Evolutionary conservation across 1,140 invertebrate species (phyloP).

Genomic region (Zaprionus capensis): DNA sequence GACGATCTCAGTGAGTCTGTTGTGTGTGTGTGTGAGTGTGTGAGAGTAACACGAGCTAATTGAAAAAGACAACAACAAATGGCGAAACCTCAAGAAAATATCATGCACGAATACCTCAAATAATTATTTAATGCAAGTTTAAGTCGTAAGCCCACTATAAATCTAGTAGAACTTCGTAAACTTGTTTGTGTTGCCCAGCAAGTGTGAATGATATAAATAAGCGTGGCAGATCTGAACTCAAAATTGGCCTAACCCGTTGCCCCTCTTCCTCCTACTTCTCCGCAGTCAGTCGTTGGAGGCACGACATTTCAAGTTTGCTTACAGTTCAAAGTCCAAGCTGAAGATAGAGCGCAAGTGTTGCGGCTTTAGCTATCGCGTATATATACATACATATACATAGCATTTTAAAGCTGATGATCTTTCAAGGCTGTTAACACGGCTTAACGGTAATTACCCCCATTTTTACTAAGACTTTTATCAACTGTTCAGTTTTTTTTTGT

Average conservation of each 20-base stretch:
- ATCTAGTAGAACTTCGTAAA: neutral
- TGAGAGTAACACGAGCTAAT: slow-evolving; percentile 32
- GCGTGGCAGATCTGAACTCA: slow-evolving; percentile 11
- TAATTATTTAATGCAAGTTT: slow-evolving; percentile 8
- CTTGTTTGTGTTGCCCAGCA: neutral
- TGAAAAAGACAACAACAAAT: slow-evolving; percentile 48
- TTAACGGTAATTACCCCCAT: slow-evolving; percentile 8
- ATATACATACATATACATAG: neutral
- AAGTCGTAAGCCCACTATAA: neutral
- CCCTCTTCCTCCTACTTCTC: neutral
- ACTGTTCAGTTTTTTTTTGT: neutral
- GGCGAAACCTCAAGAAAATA: slow-evolving; percentile 28
- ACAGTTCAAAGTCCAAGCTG: slow-evolving; percentile 46
- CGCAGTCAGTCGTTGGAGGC: slow-evolving; percentile 1
- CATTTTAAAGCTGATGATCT: slow-evolving; percentile 14
- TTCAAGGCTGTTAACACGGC: slow-evolving; percentile 25
- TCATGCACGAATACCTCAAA: slow-evolving; percentile 27
- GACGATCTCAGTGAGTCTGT: neutral
- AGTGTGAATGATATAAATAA: slow-evolving; percentile 30
- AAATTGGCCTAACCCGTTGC: slow-evolving; percentile 29
- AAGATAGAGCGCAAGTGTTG: slow-evolving; percentile 6
- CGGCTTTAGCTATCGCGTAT: neutral
- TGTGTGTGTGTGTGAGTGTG: slow-evolving; percentile 1
- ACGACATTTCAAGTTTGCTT: slow-evolving; percentile 39
- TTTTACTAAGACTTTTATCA: neutral